Percentiles rank a stretch among this genome's conserved stretches.
Evolutionary conservation across 1,140 invertebrate species (phyloP).

Genomic region (Hycleus cichorii): DNA sequence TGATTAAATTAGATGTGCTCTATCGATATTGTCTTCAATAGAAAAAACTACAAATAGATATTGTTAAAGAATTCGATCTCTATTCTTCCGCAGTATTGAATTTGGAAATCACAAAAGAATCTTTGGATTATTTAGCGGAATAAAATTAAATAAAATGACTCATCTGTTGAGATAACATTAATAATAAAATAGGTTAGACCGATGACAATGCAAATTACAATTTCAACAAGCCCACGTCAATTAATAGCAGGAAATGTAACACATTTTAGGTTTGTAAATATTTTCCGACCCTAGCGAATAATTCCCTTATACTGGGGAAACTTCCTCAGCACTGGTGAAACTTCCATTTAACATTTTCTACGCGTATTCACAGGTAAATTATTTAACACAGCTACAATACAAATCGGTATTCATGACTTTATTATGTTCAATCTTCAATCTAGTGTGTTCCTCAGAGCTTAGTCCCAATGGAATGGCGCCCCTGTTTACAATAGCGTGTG

Average conservation of each 20-base stretch:
- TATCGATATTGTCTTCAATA: no score
- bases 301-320: conserved; percentile 3
- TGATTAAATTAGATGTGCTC: no score
- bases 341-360: conserved; percentile 9
- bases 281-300: conserved; percentile 12
- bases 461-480: conserved; percentile 6
- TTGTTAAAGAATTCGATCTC: no score
- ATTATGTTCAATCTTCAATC: conserved; percentile 26
- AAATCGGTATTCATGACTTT: conserved; percentile 23
- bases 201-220: conserved; percentile 8
- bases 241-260: conserved; percentile 14
- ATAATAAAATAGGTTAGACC: background rate
- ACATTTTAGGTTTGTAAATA: conserved; percentile 12
- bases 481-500: conserved; percentile 7
- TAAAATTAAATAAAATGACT: no score
- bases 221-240: conserved; percentile 8
- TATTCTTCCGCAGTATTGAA: no score
- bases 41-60: no score
- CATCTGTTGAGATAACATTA: no score
- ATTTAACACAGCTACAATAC: conserved; percentile 20
- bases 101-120: no score
- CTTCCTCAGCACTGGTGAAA: no score
- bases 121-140: no score
- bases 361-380: conserved; percentile 15
- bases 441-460: conserved; percentile 9